These are phyloP conservation scores for Creontiades dilutus DNA, from an alignment of 2,888 invertebrate species.

Conservation along the genomic window DNA sequence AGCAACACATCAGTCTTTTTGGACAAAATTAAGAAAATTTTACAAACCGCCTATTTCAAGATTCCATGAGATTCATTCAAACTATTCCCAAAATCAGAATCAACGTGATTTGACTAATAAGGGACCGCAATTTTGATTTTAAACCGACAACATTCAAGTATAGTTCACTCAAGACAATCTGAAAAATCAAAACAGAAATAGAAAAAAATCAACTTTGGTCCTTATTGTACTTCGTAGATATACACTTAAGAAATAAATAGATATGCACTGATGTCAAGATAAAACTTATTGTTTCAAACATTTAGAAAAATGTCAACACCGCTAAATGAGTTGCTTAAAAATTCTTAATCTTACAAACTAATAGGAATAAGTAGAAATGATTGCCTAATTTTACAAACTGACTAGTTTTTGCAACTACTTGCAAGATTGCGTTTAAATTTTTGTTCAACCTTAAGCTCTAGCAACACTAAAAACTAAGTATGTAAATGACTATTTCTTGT, in stretches of 20 bases:
- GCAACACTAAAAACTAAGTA: neutral
- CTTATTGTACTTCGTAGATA: neutral
- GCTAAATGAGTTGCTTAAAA: neutral
- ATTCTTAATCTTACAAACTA: neutral
- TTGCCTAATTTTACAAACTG: neutral
- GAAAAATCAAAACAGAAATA: no score
- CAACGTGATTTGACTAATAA: no score
- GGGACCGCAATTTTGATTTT: no score
- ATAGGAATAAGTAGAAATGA: neutral
- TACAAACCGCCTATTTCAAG: no score
- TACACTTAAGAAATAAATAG: neutral
- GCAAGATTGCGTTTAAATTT: constrained; percentile 33
- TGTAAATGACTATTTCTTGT: neutral
- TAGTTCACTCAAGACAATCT: no score
- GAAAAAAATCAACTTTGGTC: constrained; percentile 2
- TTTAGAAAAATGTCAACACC: neutral
- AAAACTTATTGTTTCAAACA: neutral
- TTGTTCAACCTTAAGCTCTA: neutral
- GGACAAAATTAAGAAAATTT: no score
- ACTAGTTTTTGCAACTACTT: constrained; percentile 6
- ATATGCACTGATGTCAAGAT: no score
- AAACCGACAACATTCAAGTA: no score
- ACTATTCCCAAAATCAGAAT: no score
- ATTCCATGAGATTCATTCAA: no score
- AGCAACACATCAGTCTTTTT: no score